Conservation (phyloP, 1,140 invertebrate genomes). For the Megalopta genalis region DNA sequence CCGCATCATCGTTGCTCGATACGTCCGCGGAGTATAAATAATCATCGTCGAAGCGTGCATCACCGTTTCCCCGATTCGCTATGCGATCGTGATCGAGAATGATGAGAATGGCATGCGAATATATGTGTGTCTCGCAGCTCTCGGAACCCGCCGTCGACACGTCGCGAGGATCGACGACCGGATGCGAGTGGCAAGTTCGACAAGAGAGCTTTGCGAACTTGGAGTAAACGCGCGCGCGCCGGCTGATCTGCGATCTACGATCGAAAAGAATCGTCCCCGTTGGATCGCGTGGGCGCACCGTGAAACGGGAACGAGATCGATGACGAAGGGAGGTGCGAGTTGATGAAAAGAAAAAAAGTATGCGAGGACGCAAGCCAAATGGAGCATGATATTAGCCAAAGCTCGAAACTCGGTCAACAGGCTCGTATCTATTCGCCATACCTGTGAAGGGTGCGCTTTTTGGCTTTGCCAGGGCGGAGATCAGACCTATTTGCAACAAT, state of each 20-base stretch:
- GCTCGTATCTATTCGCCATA: slow-evolving; percentile 66
- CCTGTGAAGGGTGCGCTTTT: slow-evolving; percentile 76
- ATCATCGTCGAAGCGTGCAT: not conserved
- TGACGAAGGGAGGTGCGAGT: not conserved
- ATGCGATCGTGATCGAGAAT: not conserved
- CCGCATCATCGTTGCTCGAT: slow-evolving; percentile 11
- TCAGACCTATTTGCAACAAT: slow-evolving; percentile 77
- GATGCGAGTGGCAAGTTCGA: slow-evolving; percentile 19
- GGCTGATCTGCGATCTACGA: not conserved
- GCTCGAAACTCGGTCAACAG: slow-evolving; percentile 62
- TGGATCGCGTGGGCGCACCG: no score
- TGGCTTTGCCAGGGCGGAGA: slow-evolving; percentile 74
- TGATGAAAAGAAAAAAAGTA: slow-evolving; percentile 11
- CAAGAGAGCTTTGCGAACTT: slow-evolving; percentile 16
- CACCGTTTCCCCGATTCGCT: not conserved
- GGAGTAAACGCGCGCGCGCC: not conserved
- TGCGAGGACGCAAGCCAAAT: slow-evolving; percentile 56
- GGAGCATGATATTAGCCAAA: slow-evolving; percentile 60
- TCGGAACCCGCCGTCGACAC: slow-evolving; percentile 55
- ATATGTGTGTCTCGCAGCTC: slow-evolving; percentile 40
- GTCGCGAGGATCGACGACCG: slow-evolving; percentile 49
- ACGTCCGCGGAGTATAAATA: not conserved
- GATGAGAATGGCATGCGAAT: not conserved
- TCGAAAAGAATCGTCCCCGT: not conserved
- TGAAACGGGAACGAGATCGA: not conserved